Evolutionary conservation across 2,113 vertebrate genomes (phyloP), one percentile per base, ranked within the genome.

Genomic region (Perca schrenkii): DNA sequence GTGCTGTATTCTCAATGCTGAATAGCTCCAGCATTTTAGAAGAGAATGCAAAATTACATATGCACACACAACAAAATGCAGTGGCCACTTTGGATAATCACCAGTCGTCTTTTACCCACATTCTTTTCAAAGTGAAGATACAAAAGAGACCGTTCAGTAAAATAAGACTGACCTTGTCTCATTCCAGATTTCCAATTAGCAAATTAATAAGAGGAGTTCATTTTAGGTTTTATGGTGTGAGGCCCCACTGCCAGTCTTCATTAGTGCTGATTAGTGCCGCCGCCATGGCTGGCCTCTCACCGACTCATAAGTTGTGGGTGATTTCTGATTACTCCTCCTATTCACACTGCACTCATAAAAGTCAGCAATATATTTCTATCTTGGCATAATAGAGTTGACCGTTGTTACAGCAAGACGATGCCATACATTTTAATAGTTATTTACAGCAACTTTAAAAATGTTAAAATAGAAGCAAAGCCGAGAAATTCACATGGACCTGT

Each of bases 211-310:
- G 91, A 93, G 88, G 86, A 90, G 91, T 90, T 96, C 92, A 94
- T 94, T 96, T 84, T 94, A 91, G 88, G 94, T 81, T 78, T 93
- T 91, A 91, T 84, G 72, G 91, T 73, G 83, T 69, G 88, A 94
- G 92, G 89, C 88, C 94, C 93, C 91, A 80, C 10, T 91, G 95
- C 91, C 96, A 87, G 85, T 96, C 94, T 96, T 97, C 93, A 97
- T 97, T 96, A 96, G 89, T 88, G 66, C 89, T 94, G 92, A 97
- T 96, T 96, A 96, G 94, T 94, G 94, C 90, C 91, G 87, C 94
- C 76, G 34, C 50, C 52, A 79, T 90, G 79, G 78, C 80, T 87
- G 68, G 71, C 64, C 84, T 71, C 79, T 68, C 34, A 25, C 68
- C 69, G 66, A 81, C 54, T 88, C 58, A 57, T 50, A 63, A 72